Evolutionary conservation across 2,888 invertebrate genomes (phyloP), one percentile per base, ranked within the genome.

Genomic region (Eledone cirrhosa): DNA sequence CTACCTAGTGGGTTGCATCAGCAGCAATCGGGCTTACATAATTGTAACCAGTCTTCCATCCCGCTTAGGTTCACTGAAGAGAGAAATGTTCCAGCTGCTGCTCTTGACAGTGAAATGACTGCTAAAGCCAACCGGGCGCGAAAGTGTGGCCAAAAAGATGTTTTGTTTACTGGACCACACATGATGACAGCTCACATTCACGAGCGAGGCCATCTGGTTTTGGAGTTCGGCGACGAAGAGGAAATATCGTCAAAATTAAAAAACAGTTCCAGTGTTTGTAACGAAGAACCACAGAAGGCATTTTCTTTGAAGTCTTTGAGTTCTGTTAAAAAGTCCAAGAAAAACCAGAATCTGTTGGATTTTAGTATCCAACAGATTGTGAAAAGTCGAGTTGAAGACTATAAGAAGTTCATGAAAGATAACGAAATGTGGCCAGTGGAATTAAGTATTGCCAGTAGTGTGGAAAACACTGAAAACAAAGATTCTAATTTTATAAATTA

Each of bases 181-280:
- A 72, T 72, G 72, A 72, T 72, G 72, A 72, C 72, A 2, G 72
- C 72, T 22, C 72, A 72, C 72, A 72, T 72, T 41, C 72, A 72
- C 24, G 72, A 72, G 41, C 29, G 72, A n/a, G 72, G 72, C 7
- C 72, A 72, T 14, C 2, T 72, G 33, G 72, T 72, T 22, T 72
- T 72, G n/a, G 72, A 72, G 41, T 72, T 72, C 31, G 72, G 72
- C 3, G 22, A 72, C 41, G 72, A 72, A n/a, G 22, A 72, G n/a
- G 41, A 72, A 72, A 41, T 72, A 22, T 72, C 69, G 11, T 22
- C 72, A 33, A 72, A 72, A 29, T 1, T 72, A 5, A 72, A 72
- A 72, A 72, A 33, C 22, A 67, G 8, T 67, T 11, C 27, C 31
- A 72, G 19, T 33, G 33, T n/a, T 8, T 31, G 41, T n/a, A 7